Evolutionary conservation across 2,888 invertebrate genomes (phyloP), one percentile per base, ranked within the genome.

Genomic region (Sinelater perroti): DNA sequence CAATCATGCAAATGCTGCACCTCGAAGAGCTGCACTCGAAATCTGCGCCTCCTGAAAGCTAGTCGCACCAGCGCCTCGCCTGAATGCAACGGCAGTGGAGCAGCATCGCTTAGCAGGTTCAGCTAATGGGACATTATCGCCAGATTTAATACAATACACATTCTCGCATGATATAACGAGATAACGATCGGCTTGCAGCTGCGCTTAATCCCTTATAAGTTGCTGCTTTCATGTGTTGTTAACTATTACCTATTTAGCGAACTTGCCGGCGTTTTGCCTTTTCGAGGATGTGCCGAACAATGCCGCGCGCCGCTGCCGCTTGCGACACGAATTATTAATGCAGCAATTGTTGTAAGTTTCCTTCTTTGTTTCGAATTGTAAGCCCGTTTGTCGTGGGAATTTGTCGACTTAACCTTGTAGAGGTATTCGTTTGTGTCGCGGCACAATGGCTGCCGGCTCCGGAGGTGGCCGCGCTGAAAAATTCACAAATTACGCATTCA

Each of bases 161-260:
- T 54, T 45, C 46, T 38, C 17, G 36, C 38, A 54, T 54, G 46
- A 54, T 46, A 36, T 54, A 46, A 54, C 30, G 54, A 6, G 54
- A 54, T 54, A 54, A 54, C 46, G 54, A 54, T 54, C 54, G 46
- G 46, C 36, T 54, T 54, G 45, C 54, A 54, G 54, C 54, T 54
- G 54, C 18, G 46, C 46, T 54, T 54, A 54, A 54, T 54, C 40
- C 54, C 46, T 54, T 54, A 46, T 46, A 54, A 54, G 54, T 45
- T 54, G 35, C n/a, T n/a, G n/a, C 46, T 54, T 54, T 54, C 54
- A 54, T 30, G 54, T 54, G 54, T 46, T 54, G 54, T 54, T 54
- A 46, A 53, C 53, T 53, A 45, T 46, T 54, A 54, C 54, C 54
- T 46, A 54, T 54, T 54, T 54, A 54, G 54, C 46, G 46, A 54